phyloP scores from a whole-genome alignment of 2,797 vertebrate genomes.

The Gastrophryne carolinensis region DNA sequence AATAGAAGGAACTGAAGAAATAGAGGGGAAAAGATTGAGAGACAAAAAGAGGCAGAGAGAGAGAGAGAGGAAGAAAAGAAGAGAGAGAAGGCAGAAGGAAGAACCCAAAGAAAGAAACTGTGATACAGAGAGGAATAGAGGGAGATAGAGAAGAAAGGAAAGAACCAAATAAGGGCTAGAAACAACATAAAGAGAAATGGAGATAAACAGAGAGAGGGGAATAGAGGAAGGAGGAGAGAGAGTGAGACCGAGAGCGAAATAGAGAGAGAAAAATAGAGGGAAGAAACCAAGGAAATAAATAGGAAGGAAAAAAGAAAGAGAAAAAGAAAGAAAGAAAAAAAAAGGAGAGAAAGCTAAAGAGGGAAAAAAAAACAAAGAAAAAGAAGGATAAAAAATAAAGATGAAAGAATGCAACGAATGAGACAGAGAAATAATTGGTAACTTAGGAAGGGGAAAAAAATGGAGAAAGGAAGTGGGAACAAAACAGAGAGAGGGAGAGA shows the following conservation, averaged over 20 bases:
- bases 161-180: too few relatives aligned
- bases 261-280: background rate
- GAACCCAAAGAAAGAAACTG: background rate
- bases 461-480: too few relatives aligned
- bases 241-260: too few relatives aligned
- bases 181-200: too few relatives aligned
- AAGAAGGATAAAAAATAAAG: background rate
- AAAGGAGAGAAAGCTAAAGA: background rate
- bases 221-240: background rate
- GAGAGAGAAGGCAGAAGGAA: background rate
- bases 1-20: background rate
- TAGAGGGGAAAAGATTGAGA: background rate
- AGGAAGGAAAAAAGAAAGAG: too few relatives aligned
- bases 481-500: too few relatives aligned
- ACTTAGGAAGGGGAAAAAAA: background rate
- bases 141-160: background rate
- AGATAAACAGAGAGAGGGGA: background rate
- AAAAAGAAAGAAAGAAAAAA: background rate
- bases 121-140: fast-evolving
- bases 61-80: background rate
- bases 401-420: background rate
- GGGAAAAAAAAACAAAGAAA: background rate
- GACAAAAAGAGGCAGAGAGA: background rate
- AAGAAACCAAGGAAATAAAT: background rate
- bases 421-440: too few relatives aligned